Evolutionary conservation across 2,113 vertebrate species (phyloP).

Genomic region (Perccottus glenii): DNA sequence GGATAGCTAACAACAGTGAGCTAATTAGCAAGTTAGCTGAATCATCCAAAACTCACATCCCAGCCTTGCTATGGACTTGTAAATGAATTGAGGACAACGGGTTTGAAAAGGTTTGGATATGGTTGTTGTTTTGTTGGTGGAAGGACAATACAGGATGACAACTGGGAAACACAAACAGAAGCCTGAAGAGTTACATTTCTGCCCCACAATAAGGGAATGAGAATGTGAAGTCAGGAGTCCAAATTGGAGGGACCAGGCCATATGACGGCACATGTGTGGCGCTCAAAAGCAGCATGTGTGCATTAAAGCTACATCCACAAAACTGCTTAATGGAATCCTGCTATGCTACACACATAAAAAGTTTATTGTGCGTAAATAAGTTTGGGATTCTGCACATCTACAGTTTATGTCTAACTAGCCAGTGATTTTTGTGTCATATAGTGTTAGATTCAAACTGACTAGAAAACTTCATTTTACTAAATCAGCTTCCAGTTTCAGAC

Average conservation of each 20-base stretch:
- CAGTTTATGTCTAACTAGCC: no score
- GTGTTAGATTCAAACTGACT: no score
- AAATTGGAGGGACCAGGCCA: constrained; percentile 41
- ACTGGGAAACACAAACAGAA: constrained; percentile 8
- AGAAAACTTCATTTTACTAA: no score
- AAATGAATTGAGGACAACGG: neutral
- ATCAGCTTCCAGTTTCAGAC: no score
- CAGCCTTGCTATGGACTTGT: neutral
- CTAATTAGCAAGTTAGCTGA: constrained; percentile 1
- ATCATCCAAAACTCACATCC: constrained; percentile 41
- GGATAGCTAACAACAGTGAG: no score
- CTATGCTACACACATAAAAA: no score
- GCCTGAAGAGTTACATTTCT: constrained; percentile 38
- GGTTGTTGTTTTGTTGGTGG: neutral
- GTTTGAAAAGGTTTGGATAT: neutral
- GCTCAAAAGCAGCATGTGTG: constrained; percentile 10
- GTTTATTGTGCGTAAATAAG: no score
- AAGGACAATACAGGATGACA: neutral
- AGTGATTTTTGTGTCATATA: no score
- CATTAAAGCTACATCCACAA: neutral
- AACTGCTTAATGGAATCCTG: no score
- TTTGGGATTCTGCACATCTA: no score
- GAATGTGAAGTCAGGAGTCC: constrained; percentile 44
- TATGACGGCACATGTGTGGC: constrained; percentile 36
- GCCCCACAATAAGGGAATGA: constrained; percentile 25